Conservation (phyloP, 2,113 vertebrate genomes). For the Grallaria varia region DNA sequence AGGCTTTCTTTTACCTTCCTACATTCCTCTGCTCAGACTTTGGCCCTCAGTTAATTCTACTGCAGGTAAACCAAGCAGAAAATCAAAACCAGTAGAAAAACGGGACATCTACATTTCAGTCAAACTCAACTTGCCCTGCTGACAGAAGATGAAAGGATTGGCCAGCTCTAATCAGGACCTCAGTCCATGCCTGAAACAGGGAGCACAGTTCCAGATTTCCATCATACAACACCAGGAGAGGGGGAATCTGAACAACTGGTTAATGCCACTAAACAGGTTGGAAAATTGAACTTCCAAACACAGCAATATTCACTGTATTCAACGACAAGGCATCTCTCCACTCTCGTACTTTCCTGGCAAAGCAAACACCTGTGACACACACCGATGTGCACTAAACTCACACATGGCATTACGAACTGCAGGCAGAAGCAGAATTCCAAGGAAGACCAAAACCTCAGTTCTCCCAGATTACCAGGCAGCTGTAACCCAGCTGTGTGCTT, state of each 20-base stretch:
- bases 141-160: neutral
- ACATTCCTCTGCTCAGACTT: neutral
- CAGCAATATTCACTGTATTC: neutral
- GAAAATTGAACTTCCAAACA: neutral
- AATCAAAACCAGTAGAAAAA: neutral
- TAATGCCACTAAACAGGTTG: neutral
- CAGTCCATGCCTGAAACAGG: neutral
- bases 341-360: neutral
- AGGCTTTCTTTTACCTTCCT: neutral
- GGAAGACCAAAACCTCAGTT: neutral
- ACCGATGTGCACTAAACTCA: neutral
- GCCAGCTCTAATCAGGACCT: neutral
- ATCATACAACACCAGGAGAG: neutral
- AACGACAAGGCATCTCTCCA: neutral
- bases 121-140: neutral
- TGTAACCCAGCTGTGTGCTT: neutral
- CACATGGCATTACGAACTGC: neutral
- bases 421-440: neutral
- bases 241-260: neutral
- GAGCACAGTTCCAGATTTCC: neutral
- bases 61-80: neutral
- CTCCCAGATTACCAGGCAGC: neutral
- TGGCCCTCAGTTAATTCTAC: fast-evolving
- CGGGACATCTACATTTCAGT: neutral
- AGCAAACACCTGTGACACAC: neutral